phyloP scores from a whole-genome alignment of 2,797 vertebrate genomes.

The Anguilla obscura region DNA sequence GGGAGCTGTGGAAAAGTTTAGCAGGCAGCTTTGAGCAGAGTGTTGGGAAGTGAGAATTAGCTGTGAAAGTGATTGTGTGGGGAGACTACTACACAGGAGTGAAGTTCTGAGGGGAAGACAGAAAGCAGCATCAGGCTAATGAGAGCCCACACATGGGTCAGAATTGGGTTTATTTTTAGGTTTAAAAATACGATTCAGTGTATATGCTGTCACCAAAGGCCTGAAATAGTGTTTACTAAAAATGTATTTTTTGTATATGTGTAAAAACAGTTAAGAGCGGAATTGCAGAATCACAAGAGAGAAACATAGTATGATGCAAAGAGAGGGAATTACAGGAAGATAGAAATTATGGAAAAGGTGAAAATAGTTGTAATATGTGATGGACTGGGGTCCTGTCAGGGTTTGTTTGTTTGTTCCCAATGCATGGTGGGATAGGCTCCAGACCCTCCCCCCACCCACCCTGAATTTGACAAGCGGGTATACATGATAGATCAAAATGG shows the following conservation, averaged over 20 bases:
- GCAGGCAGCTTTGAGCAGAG: not conserved
- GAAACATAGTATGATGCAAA: not conserved
- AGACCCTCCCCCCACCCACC: no score
- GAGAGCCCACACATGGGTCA: not conserved
- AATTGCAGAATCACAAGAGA: not conserved
- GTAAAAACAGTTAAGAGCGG: not conserved
- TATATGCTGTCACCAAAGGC: not conserved
- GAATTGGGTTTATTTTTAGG: not conserved
- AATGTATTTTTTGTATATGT: not conserved
- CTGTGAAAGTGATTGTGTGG: not conserved
- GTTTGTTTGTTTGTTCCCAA: no score
- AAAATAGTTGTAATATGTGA: no score
- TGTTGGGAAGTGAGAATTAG: not conserved
- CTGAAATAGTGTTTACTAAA: not conserved
- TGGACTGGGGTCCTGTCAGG: no score
- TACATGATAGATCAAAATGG: no score
- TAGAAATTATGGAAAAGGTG: no score
- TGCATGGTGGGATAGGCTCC: no score
- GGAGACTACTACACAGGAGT: not conserved
- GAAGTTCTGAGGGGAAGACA: not conserved
- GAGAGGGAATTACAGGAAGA: not conserved
- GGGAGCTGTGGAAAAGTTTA: slow-evolving; percentile 23
- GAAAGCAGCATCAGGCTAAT: not conserved
- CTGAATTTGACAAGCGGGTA: no score
- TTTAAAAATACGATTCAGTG: not conserved